Conservation (phyloP, 2,888 invertebrate species). For the Leptura quadrifasciata region DNA sequence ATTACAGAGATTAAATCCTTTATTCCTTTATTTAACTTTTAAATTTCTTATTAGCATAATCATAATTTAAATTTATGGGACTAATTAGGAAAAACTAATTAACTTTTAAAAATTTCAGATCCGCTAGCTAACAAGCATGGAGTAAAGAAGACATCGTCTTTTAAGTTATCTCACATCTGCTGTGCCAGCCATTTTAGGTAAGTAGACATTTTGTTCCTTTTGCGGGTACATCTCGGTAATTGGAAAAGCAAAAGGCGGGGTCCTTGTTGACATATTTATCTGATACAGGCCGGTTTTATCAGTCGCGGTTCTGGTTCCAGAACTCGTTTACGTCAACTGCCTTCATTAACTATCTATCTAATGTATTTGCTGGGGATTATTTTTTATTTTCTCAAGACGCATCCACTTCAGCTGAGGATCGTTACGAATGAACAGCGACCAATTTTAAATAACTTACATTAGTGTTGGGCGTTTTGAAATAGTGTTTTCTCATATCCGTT, state of each 20-base stretch:
- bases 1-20: slow-evolving; percentile 2
- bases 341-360: slow-evolving; percentile 69
- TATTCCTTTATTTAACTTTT: slow-evolving; percentile 4
- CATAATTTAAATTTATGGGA: slow-evolving; percentile 49
- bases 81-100: slow-evolving; percentile 50
- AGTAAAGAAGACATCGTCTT: slow-evolving; percentile 67
- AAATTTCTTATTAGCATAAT: slow-evolving; percentile 26
- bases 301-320: slow-evolving; percentile 67
- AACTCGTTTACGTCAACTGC: slow-evolving; percentile 68
- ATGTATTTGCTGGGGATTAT: slow-evolving; percentile 63
- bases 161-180: slow-evolving; percentile 68
- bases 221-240: slow-evolving; percentile 65
- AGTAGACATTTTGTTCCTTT: slow-evolving; percentile 68
- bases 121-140: slow-evolving; percentile 63
- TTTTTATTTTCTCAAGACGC: slow-evolving; percentile 38
- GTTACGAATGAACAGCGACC: background rate
- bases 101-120: slow-evolving; percentile 61
- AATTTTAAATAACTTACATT: background rate
- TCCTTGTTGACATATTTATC: slow-evolving; percentile 73
- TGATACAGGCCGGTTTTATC: slow-evolving; percentile 71
- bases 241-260: slow-evolving; percentile 69
- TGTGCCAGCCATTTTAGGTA: slow-evolving; percentile 71
- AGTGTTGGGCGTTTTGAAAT: background rate
- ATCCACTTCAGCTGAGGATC: background rate
- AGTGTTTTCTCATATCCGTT: background rate